phyloP scores from a whole-genome alignment of 2,888 invertebrate species.

The Siphlonurus alternatus region DNA sequence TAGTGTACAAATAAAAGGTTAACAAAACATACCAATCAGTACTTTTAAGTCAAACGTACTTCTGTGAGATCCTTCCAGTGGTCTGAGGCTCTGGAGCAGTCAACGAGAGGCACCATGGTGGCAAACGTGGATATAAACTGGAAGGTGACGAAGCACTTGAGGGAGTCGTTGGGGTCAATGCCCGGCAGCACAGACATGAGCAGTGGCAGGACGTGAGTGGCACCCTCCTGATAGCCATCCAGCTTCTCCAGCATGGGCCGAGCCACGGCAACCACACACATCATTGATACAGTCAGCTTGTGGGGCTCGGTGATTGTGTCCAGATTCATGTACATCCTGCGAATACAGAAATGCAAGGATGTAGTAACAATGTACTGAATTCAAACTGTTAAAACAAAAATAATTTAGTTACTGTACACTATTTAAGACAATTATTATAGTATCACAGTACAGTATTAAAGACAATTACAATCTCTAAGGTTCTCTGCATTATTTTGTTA shows the following conservation, averaged over 20 bases:
- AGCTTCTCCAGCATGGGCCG: constrained; percentile 37
- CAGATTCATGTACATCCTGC: constrained; percentile 51
- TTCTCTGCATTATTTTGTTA: too few relatives aligned
- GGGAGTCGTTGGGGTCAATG: constrained; percentile 76
- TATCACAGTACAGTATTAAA: neutral
- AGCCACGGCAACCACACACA: constrained; percentile 49
- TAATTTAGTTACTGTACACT: neutral
- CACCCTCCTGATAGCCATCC: constrained; percentile 51
- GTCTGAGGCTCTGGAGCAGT: constrained; percentile 61
- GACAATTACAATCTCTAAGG: too few relatives aligned
- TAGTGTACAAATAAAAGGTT: constrained; percentile 20
- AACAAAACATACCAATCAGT: neutral
- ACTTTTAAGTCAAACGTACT: constrained; percentile 16
- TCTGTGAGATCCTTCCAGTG: constrained; percentile 53
- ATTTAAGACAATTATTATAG: neutral
- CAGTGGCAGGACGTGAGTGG: constrained; percentile 63
- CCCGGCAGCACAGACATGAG: constrained; percentile 68
- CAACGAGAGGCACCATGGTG: constrained; percentile 64
- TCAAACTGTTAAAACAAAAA: neutral
- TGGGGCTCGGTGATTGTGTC: constrained; percentile 83
- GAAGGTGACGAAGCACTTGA: constrained; percentile 56
- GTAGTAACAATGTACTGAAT: neutral
- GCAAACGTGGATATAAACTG: constrained; percentile 61
- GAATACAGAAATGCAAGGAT: constrained; percentile 6
- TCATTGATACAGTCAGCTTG: constrained; percentile 53